phyloP scores from a whole-genome alignment of 2,888 invertebrate species.

The Drosophila melanocephala region DNA sequence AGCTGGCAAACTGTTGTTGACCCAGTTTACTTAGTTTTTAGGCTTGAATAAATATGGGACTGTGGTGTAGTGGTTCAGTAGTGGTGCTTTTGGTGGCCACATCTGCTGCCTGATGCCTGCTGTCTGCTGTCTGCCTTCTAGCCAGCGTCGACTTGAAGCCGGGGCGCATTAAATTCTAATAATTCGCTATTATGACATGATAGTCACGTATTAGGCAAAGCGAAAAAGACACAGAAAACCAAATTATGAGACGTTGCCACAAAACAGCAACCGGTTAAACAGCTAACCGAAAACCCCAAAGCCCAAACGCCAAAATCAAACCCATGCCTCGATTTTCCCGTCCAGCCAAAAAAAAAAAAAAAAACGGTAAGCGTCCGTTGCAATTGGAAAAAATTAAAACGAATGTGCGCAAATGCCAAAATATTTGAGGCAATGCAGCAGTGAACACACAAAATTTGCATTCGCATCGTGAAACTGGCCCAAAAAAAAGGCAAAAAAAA shows the following conservation, averaged over 20 bases:
- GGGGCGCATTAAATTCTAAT: constrained; percentile 79
- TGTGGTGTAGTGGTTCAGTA: constrained; percentile 50
- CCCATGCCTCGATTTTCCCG: constrained; percentile 5
- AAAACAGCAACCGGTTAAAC: constrained; percentile 66
- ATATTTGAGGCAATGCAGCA: constrained; percentile 66
- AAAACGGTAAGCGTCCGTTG: constrained; percentile 6
- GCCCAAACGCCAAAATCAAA: constrained; percentile 15
- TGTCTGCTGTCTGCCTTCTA: constrained; percentile 19
- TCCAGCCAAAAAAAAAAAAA: not conserved
- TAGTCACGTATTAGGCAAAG: constrained; percentile 79
- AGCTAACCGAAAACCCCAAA: constrained; percentile 45
- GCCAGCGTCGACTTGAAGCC: constrained; percentile 35
- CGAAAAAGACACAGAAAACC: constrained; percentile 62
- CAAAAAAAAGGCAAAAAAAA: constrained; percentile 38
- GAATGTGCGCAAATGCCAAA: constrained; percentile 81
- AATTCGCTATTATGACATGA: constrained; percentile 81
- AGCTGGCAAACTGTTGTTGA: constrained; percentile 45
- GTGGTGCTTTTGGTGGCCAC: constrained; percentile 17
- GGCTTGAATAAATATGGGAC: constrained; percentile 63
- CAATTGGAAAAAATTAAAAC: constrained; percentile 69
- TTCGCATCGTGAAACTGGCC: constrained; percentile 65
- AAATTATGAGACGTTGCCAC: constrained; percentile 74
- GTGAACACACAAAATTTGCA: constrained; percentile 51
- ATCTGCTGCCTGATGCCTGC: constrained; percentile 24
- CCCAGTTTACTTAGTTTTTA: constrained; percentile 59